phyloP scores from a whole-genome alignment of 2,888 invertebrate species.

The Nomada fucata region DNA sequence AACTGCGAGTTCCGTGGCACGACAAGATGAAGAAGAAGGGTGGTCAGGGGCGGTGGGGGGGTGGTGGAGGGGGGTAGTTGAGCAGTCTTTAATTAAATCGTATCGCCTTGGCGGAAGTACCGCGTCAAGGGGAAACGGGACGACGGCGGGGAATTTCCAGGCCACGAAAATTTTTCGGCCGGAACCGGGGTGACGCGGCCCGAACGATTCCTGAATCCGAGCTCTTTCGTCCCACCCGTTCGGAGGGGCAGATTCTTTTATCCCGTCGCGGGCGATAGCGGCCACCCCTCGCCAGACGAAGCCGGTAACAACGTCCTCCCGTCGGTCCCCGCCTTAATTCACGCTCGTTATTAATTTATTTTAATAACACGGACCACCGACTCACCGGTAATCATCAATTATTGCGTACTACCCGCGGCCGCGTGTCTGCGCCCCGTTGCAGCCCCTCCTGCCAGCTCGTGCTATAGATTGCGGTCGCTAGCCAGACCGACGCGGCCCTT shows the following conservation, averaged over 20 bases:
- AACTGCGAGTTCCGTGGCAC: conserved; percentile 10
- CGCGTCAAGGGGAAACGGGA: conserved; percentile 1
- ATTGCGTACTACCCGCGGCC: conserved; percentile 71
- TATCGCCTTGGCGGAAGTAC: conserved; percentile 56
- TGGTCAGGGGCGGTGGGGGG: background rate
- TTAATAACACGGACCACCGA: conserved; percentile 75
- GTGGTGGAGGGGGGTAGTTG: background rate
- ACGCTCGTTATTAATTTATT: conserved; percentile 79
- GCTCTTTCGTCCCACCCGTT: conserved; percentile 18
- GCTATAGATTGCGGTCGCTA: conserved; percentile 7
- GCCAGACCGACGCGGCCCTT: conserved; percentile 11
- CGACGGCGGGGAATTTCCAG: conserved; percentile 23
- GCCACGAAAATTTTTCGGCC: conserved; percentile 50
- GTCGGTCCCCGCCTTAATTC: conserved; percentile 66
- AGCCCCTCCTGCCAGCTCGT: conserved; percentile 14
- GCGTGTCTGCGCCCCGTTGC: conserved; percentile 34
- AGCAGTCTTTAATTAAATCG: conserved; percentile 70
- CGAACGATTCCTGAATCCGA: conserved; percentile 25
- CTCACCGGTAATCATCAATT: conserved; percentile 79
- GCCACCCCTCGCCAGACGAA: conserved; percentile 48
- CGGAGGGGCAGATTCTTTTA: conserved; percentile 26
- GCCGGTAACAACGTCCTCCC: conserved; percentile 40
- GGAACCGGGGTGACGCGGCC: background rate
- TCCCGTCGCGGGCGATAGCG: conserved; percentile 4
- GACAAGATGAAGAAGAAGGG: background rate